A percentile compares a stretch with the other conserved stretches of the same genome.
phyloP scores from a whole-genome alignment of 37 sponge, comb jelly and placozoan genomes.

The Eunapius fragilis region DNA sequence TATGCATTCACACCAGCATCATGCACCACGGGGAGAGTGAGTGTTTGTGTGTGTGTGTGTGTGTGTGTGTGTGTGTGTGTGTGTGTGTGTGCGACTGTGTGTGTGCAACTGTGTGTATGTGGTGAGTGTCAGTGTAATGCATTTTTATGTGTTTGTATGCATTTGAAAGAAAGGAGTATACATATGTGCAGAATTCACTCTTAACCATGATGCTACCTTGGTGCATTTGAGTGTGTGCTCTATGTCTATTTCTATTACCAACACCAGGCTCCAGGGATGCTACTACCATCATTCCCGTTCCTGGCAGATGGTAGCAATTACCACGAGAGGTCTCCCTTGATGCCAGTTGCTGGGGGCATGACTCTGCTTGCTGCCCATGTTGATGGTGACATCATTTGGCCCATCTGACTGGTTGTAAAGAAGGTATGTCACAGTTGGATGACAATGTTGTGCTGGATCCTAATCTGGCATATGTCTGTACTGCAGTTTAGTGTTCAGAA shows the following conservation, averaged over 20 bases:
- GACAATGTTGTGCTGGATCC: too few species aligned
- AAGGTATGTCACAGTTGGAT: not conserved
- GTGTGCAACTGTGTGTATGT: too few species aligned
- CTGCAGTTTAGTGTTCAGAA: slow-evolving; percentile 27
- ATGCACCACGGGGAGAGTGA: too few species aligned
- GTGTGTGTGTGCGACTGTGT: too few species aligned
- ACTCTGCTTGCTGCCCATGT: not conserved
- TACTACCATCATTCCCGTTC: not conserved
- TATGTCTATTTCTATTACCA: not conserved
- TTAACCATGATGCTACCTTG: not conserved
- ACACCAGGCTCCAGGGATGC: not conserved
- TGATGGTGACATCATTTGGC: not conserved
- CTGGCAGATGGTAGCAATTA: not conserved
- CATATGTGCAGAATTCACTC: too few species aligned
- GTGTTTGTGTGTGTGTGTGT: too few species aligned
- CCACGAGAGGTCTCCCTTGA: not conserved
- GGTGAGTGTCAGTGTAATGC: too few species aligned
- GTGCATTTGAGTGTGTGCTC: not conserved
- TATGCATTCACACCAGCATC: too few species aligned
- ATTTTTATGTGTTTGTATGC: too few species aligned
- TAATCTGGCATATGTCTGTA: slow-evolving; percentile 60
- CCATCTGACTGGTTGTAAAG: not conserved
- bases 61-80: too few species aligned
- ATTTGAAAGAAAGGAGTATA: too few species aligned
- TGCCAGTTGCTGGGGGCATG: not conserved